phyloP scores from a whole-genome alignment of 2,797 vertebrate genomes.

The Naso thynnoides region DNA sequence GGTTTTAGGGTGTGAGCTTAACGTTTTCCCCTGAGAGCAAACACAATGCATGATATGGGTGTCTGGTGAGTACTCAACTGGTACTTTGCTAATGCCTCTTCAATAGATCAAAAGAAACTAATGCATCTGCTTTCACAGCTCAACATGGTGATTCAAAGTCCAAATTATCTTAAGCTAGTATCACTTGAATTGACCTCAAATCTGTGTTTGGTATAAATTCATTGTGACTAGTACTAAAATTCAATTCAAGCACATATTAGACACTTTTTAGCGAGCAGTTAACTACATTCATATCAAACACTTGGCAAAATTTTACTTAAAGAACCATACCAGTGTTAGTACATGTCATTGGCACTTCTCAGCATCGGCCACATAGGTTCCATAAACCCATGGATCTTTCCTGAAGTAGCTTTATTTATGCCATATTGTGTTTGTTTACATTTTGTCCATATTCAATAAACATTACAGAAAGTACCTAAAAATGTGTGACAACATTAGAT shows the following conservation, averaged over 20 bases:
- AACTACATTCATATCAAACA: background rate
- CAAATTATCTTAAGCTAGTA: background rate
- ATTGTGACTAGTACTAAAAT: background rate
- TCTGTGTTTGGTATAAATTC: background rate
- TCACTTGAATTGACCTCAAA: background rate
- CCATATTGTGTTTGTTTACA: too few relatives aligned
- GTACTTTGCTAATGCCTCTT: background rate
- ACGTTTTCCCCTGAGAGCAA: constrained; percentile 23
- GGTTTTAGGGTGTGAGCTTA: constrained; percentile 42
- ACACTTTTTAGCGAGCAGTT: background rate
- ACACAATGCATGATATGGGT: constrained; percentile 12
- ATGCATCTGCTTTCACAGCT: constrained; percentile 19
- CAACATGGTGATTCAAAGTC: constrained; percentile 1
- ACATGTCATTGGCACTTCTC: too few relatives aligned
- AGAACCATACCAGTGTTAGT: too few relatives aligned
- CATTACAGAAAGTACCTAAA: too few relatives aligned
- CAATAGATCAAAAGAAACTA: constrained; percentile 7
- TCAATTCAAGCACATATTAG: background rate
- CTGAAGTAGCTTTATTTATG: too few relatives aligned
- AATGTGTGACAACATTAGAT: too few relatives aligned
- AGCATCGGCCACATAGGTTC: too few relatives aligned
- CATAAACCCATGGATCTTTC: too few relatives aligned
- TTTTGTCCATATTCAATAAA: too few relatives aligned
- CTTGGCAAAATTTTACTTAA: background rate
- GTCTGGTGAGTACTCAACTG: constrained; percentile 1